Evolutionary conservation across 1,140 invertebrate species (phyloP).

Genomic region (Diuraphis noxia): DNA sequence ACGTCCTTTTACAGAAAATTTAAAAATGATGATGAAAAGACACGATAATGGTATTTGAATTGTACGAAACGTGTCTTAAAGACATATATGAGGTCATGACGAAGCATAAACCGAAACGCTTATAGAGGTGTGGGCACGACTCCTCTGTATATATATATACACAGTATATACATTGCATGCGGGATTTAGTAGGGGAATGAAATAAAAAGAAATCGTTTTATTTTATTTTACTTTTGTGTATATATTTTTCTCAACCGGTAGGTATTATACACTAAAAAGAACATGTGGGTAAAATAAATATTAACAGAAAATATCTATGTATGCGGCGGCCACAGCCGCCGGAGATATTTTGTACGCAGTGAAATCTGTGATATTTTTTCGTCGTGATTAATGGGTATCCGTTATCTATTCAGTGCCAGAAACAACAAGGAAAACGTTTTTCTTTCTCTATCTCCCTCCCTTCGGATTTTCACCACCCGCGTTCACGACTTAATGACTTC

Average conservation of each 20-base stretch:
- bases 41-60: constrained; percentile 53
- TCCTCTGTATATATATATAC: constrained; percentile 14
- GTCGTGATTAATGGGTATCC: constrained; percentile 34
- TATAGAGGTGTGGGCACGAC: constrained; percentile 53
- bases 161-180: background rate
- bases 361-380: constrained; percentile 40
- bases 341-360: constrained; percentile 17
- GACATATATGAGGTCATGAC: constrained; percentile 53
- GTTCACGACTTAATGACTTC: background rate
- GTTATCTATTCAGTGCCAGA: constrained; percentile 33
- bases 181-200: constrained; percentile 32
- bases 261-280: constrained; percentile 39
- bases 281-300: constrained; percentile 49
- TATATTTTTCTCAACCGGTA: constrained; percentile 38
- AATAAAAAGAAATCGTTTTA: constrained; percentile 42
- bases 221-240: constrained; percentile 31
- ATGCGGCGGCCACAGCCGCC: constrained; percentile 11
- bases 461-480: background rate
- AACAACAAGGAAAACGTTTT: constrained; percentile 31
- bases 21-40: constrained; percentile 53
- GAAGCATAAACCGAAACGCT: constrained; percentile 52
- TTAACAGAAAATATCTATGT: constrained; percentile 44
- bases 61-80: constrained; percentile 48
- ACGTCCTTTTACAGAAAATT: constrained; percentile 44
- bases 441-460: background rate